Evolutionary conservation across 2,113 vertebrate genomes (phyloP).

Genomic region (Muscicapa adusta): DNA sequence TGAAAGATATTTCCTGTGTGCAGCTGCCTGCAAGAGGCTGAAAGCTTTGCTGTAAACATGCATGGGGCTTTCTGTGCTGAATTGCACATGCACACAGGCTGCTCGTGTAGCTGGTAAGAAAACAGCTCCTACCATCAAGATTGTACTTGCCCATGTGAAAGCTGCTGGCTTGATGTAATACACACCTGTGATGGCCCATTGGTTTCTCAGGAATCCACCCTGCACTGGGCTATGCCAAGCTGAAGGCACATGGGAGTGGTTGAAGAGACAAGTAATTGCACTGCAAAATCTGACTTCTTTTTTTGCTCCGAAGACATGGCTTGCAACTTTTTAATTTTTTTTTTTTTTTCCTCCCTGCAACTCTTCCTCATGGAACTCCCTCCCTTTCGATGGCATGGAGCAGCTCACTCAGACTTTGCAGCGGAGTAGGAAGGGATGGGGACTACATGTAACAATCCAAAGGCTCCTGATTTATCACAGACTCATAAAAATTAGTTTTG

Average conservation of each 20-base stretch:
- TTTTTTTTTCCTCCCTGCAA: not conserved
- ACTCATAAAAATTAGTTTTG: not conserved
- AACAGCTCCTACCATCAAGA: slow-evolving; percentile 8
- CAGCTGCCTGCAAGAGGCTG: not conserved
- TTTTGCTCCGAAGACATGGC: not conserved
- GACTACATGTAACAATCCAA: not conserved
- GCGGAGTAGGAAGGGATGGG: not conserved
- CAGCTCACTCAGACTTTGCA: not conserved
- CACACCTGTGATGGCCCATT: not conserved
- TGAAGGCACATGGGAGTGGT: not conserved
- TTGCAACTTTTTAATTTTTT: not conserved
- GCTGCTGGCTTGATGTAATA: slow-evolving; percentile 9
- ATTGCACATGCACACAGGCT: not conserved
- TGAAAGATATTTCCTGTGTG: not conserved
- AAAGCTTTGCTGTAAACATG: not conserved
- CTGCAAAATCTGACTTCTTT: not conserved
- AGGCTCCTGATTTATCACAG: not conserved
- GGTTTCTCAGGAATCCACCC: slow-evolving; percentile 6
- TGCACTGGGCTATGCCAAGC: not conserved
- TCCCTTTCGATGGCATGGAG: not conserved
- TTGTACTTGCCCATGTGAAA: slow-evolving; percentile 26
- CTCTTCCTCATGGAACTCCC: not conserved
- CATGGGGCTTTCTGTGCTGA: not conserved
- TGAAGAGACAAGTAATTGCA: not conserved
- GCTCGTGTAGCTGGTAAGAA: not conserved